These are phyloP conservation scores for Ecdyonurus torrentis DNA, from an alignment of 2,888 invertebrate genomes.

Conservation along the genomic window DNA sequence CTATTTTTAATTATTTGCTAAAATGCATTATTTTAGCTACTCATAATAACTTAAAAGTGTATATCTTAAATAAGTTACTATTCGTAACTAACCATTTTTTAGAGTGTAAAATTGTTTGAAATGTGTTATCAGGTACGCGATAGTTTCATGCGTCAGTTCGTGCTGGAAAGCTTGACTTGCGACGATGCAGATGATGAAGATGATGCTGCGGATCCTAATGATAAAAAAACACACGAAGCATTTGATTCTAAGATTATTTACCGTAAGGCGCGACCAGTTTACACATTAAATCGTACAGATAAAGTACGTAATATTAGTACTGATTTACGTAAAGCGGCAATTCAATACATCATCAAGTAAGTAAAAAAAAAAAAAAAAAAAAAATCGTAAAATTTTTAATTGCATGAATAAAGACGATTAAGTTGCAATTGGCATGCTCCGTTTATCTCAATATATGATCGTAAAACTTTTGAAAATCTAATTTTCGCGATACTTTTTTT, in stretches of 20 bases:
- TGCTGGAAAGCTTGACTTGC: constrained; percentile 40
- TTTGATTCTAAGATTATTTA: constrained; percentile 60
- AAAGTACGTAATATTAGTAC: constrained; percentile 67
- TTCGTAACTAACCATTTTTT: constrained; percentile 1
- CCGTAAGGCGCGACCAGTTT: constrained; percentile 67
- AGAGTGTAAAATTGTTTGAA: background rate
- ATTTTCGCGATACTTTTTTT: no score
- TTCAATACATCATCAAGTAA: constrained; percentile 77
- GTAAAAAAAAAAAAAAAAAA: no score
- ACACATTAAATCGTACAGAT: constrained; percentile 62
- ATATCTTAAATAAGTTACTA: no score
- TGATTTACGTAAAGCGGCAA: constrained; percentile 62
- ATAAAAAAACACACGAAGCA: constrained; percentile 38
- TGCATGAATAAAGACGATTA: no score
- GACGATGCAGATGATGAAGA: constrained; percentile 50
- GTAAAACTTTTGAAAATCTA: no score
- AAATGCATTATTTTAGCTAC: no score
- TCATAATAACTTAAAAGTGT: no score
- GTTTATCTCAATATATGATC: no score
- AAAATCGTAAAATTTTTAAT: no score
- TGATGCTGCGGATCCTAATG: constrained; percentile 32
- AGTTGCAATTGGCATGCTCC: no score
- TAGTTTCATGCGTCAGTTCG: constrained; percentile 97
- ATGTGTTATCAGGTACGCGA: constrained; percentile 60
- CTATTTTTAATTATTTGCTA: no score